These are phyloP conservation scores for Globia sparganii DNA, from an alignment of 2,888 invertebrate genomes.

Conservation along the genomic window DNA sequence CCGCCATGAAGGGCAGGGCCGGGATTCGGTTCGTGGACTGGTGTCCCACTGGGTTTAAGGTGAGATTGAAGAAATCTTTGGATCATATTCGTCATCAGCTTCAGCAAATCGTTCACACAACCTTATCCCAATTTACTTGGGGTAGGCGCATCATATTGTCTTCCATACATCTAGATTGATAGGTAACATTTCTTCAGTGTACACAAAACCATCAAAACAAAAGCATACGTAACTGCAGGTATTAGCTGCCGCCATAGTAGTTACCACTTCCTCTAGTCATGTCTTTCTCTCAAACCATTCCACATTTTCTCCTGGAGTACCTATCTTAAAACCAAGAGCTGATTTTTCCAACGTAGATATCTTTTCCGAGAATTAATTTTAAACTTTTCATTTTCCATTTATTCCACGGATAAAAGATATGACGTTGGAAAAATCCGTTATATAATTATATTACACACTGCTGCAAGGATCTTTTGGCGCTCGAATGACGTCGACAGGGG, in stretches of 20 bases:
- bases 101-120: background rate
- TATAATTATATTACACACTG: too few species aligned
- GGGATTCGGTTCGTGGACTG: slow-evolving; percentile 97
- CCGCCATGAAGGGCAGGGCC: slow-evolving; percentile 93
- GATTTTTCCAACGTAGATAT: background rate
- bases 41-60: slow-evolving; percentile 98
- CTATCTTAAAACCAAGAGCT: background rate
- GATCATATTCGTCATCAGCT: background rate
- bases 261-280: background rate
- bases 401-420: background rate
- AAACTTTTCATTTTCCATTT: background rate
- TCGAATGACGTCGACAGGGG: too few species aligned
- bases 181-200: too few species aligned
- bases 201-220: too few species aligned
- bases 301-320: too few species aligned
- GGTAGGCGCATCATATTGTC: too few species aligned
- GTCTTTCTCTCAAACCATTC: background rate
- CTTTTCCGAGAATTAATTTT: background rate
- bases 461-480: too few species aligned
- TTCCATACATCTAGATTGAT: background rate
- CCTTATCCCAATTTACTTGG: background rate
- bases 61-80: slow-evolving; percentile 68
- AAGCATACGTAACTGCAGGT: too few species aligned
- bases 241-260: background rate
- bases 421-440: too few species aligned